Percentiles rank a stretch among this genome's conserved stretches.
These are phyloP conservation scores for Petrocephalus zakoni DNA, from an alignment of 2,113 vertebrate genomes.

Conservation along the genomic window DNA sequence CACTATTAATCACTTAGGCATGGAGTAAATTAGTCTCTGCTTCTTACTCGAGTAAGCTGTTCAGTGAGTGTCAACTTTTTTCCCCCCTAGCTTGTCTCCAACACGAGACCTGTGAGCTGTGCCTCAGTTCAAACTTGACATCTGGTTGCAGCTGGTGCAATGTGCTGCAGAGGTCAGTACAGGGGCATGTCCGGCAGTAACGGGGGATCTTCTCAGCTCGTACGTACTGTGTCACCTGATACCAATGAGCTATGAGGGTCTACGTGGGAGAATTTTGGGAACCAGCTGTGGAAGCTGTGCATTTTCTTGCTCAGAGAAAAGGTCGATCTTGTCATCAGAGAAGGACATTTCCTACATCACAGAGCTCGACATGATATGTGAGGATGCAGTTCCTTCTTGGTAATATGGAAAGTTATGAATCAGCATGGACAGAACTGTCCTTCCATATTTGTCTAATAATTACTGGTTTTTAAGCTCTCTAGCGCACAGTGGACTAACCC, in stretches of 20 bases:
- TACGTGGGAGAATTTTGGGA: neutral
- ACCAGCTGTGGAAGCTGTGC: neutral
- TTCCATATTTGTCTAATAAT: neutral
- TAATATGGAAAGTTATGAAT: neutral
- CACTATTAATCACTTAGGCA: neutral
- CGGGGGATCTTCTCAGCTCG: neutral
- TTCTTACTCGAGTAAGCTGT: neutral
- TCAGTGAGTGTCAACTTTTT: neutral
- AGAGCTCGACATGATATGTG: neutral
- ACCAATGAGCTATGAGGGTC: neutral
- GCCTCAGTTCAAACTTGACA: conserved; percentile 70
- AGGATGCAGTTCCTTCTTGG: neutral
- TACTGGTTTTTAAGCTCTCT: neutral
- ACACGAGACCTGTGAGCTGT: conserved; percentile 74
- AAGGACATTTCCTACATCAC: neutral
- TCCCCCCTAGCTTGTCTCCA: conserved; percentile 78
- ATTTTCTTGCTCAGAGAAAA: neutral
- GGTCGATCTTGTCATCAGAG: neutral
- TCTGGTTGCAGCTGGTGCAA: conserved; percentile 90
- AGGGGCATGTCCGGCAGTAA: neutral
- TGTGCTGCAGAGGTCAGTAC: conserved; percentile 78
- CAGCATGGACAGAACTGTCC: neutral
- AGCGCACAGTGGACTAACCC: neutral
- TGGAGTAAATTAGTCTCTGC: no score
- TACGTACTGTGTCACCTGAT: neutral